These are phyloP conservation scores for Hypothenemus hampei DNA, from an alignment of 1,140 invertebrate genomes.

Conservation along the genomic window DNA sequence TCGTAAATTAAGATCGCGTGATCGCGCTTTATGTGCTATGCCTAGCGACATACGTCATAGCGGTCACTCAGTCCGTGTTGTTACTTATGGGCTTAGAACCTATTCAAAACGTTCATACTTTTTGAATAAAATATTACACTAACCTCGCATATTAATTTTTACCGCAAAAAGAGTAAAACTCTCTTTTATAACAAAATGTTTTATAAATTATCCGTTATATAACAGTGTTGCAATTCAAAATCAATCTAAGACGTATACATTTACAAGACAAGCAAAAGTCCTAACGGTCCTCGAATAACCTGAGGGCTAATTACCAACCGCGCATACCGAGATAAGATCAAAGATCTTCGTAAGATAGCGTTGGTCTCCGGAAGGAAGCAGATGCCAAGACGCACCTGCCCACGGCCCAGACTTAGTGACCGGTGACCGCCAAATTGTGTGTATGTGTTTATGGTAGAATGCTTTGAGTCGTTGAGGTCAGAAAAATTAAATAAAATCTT, in stretches of 20 bases:
- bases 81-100: conserved; percentile 23
- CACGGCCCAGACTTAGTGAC: conserved; percentile 18
- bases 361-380: conserved; percentile 34
- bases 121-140: too few relatives aligned
- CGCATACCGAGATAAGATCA: conserved; percentile 25
- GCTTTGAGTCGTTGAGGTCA: too few relatives aligned
- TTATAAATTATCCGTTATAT: too few relatives aligned
- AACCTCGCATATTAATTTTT: too few relatives aligned
- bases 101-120: conserved; percentile 26
- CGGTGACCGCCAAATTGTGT: conserved; percentile 26
- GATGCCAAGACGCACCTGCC: conserved; percentile 32
- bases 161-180: too few relatives aligned
- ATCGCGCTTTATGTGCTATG: conserved; percentile 38
- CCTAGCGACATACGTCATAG: conserved; percentile 40
- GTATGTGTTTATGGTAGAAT: conserved; percentile 14
- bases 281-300: conserved; percentile 29
- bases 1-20: conserved; percentile 45
- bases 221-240: too few relatives aligned
- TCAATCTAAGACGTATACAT: too few relatives aligned
- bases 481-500: too few relatives aligned
- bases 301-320: conserved; percentile 30
- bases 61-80: conserved; percentile 22
- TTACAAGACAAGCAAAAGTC: too few relatives aligned
- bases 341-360: conserved; percentile 27
- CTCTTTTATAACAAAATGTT: too few relatives aligned